phyloP scores from a whole-genome alignment of 1,140 invertebrate genomes.

The Drosophila nasuta region DNA sequence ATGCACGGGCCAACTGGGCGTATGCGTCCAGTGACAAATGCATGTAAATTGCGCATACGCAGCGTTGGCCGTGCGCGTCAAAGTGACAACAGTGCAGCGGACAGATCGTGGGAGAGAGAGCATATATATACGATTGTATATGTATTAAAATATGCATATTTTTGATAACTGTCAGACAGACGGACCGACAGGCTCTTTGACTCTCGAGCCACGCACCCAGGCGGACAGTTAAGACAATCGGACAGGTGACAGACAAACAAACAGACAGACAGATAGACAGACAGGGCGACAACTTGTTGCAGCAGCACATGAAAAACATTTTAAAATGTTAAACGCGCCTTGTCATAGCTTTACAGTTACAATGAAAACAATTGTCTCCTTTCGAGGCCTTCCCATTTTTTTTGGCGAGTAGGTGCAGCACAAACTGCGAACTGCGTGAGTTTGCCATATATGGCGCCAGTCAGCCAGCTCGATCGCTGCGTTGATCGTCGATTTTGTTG shows the following conservation, averaged over 20 bases:
- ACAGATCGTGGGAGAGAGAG: slow-evolving; percentile 73
- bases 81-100: slow-evolving; percentile 59
- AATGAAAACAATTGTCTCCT: slow-evolving; percentile 74
- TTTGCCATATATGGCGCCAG: slow-evolving; percentile 75
- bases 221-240: slow-evolving; percentile 33
- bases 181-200: slow-evolving; percentile 31
- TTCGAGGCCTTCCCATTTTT: slow-evolving; percentile 22
- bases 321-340: slow-evolving; percentile 77
- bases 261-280: slow-evolving; percentile 34
- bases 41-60: slow-evolving; percentile 69
- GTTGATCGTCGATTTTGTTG: slow-evolving; percentile 34
- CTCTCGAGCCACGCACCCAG: slow-evolving; percentile 43
- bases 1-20: slow-evolving; percentile 59
- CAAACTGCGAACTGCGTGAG: slow-evolving; percentile 44
- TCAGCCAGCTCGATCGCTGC: slow-evolving; percentile 38
- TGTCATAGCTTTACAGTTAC: slow-evolving; percentile 71
- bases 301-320: slow-evolving; percentile 72
- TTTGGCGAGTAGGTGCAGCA: slow-evolving; percentile 68
- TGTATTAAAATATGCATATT: slow-evolving; percentile 35
- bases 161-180: slow-evolving; percentile 41
- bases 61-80: slow-evolving; percentile 54
- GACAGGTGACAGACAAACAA: slow-evolving; percentile 37
- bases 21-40: slow-evolving; percentile 63
- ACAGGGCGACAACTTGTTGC: slow-evolving; percentile 44
- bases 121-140: not conserved